Evolutionary conservation across 92 coral and sea anemone species (phyloP), one percentile per base, ranked within the genome.

Genomic region (Ricordea florida): DNA sequence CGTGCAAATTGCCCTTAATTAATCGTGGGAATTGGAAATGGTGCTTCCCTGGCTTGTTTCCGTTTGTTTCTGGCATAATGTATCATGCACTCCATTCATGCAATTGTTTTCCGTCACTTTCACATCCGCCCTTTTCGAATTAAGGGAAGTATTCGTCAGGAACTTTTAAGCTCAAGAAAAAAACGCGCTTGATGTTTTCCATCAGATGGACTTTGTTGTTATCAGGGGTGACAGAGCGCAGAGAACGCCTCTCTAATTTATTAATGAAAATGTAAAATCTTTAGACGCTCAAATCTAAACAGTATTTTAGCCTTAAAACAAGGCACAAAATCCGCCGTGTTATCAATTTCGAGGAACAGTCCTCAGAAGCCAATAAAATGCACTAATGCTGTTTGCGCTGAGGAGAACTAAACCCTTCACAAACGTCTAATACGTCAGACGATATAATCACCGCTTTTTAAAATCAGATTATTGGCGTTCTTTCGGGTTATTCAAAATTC

Each of bases 231-330:
- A 21, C 13, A 14, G 46, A 64, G 55, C 29, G 26, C 52, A 15
- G 28, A 10, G 53, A 40, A 46, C 8, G 32, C 6, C 53, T 47
- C 52, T 18, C 42, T 70, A 70, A 53, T 70, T 51, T 53, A 69
- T 69, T 52, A 36, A 70, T 38, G 52, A 42, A 70, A 70, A 70
- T 38, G 21, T 40, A 55, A 70, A 70, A 70, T 65, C 30, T 29
- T 56, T 21, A 56, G 45, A 29, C 77, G 40, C 53, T 63, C 66
- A 70, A 70, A 70, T 40, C 77, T 36, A 70, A 55, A 30, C 41
- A 53, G 53, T 52, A 20, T 38, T 16, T 41, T 52, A 30, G n/a
- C n/a, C n/a, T 28, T 70, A 52, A 53, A 30, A 55, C 53, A 65
- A 50, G 53, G n/a, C 52, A 22, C 64, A 70, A 52, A 70, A 65